Conservation (phyloP, 2,113 vertebrate genomes). For the Motacilla tschutschensis region DNA sequence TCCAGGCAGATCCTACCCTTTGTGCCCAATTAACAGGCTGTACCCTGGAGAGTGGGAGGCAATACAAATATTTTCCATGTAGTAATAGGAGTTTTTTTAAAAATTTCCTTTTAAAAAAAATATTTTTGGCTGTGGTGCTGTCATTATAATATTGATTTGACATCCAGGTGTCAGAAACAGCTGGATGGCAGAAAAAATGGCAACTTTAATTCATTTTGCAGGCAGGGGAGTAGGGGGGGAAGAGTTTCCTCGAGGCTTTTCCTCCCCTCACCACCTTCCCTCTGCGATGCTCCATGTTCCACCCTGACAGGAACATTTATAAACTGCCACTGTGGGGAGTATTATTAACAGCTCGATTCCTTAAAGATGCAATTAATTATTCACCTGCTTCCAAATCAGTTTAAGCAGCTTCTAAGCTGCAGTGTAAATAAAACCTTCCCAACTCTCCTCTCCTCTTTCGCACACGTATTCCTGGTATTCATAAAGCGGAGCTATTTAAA, state of each 20-base stretch:
- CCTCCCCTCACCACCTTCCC: not conserved
- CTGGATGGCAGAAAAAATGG: conserved; percentile 30
- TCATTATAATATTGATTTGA: conserved; percentile 28
- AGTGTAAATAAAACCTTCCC: conserved; percentile 46
- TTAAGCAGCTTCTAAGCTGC: conserved; percentile 52
- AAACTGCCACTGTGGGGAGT: conserved; percentile 38
- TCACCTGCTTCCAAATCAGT: conserved; percentile 66
- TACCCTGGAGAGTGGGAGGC: conserved; percentile 28
- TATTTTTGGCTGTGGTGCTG: not conserved
- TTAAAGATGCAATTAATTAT: conserved; percentile 71
- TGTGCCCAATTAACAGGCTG: conserved; percentile 26
- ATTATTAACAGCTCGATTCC: conserved; percentile 61
- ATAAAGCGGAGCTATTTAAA: conserved; percentile 29
- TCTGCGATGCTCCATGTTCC: conserved; percentile 8
- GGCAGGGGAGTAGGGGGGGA: not conserved
- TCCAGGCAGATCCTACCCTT: conserved; percentile 1
- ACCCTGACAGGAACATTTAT: conserved; percentile 32
- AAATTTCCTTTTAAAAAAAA: not conserved
- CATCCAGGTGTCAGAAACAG: conserved; percentile 45
- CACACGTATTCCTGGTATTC: not conserved
- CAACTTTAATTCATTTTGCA: conserved; percentile 10
- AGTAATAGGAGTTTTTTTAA: not conserved
- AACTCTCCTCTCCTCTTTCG: not conserved
- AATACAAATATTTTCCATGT: conserved; percentile 43
- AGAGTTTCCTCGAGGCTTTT: conserved; percentile 17